These are phyloP conservation scores for Sebastes taczanowskii DNA, from an alignment of 2,797 vertebrate species.

Conservation along the genomic window DNA sequence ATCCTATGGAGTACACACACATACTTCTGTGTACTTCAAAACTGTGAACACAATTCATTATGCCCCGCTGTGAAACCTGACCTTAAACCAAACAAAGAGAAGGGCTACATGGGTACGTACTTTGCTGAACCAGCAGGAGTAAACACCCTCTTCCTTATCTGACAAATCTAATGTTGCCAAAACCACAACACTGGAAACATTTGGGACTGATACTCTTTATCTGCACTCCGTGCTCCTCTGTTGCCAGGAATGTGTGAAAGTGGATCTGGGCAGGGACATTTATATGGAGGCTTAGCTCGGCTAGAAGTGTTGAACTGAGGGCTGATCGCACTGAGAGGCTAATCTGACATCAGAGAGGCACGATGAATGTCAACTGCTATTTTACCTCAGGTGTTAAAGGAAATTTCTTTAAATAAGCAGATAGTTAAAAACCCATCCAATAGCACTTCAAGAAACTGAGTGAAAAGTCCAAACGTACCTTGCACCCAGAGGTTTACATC, in stretches of 20 bases:
- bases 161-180: conserved; percentile 70
- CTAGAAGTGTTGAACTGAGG: conserved; percentile 38
- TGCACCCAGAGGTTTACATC: conserved; percentile 89
- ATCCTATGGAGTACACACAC: conserved; percentile 4
- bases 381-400: background rate
- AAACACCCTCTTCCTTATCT: conserved; percentile 62
- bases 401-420: background rate
- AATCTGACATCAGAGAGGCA: conserved; percentile 41
- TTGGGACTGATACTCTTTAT: conserved; percentile 69
- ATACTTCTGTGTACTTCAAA: conserved; percentile 32
- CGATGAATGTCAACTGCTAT: conserved; percentile 4
- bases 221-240: conserved; percentile 50
- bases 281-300: conserved; percentile 50
- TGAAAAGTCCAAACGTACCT: conserved; percentile 77
- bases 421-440: background rate
- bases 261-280: conserved; percentile 56
- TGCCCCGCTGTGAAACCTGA: conserved; percentile 58
- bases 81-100: conserved; percentile 58
- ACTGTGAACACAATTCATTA: conserved; percentile 49
- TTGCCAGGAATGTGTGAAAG: conserved; percentile 76
- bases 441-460: background rate
- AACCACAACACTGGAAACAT: conserved; percentile 69
- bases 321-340: conserved; percentile 25
- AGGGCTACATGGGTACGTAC: conserved; percentile 32
- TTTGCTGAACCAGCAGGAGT: conserved; percentile 53